Evolutionary conservation across 2,797 vertebrate species (phyloP).

Genomic region (Myotis planiceps): DNA sequence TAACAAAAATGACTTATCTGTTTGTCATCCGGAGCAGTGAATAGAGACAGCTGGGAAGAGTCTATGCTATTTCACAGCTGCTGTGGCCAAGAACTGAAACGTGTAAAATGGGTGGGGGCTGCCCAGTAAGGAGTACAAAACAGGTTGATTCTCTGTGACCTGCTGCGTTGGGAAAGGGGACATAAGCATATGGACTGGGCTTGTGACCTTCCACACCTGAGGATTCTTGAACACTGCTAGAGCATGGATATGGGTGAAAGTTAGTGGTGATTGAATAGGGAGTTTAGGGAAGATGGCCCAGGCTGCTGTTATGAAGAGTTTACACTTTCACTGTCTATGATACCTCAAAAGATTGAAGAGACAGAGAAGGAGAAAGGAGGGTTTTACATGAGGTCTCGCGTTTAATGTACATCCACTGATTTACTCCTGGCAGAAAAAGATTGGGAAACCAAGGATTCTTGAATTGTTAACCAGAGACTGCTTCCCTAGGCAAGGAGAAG

Average conservation of each 20-base stretch:
- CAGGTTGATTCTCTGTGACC: not conserved
- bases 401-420: conserved; percentile 3
- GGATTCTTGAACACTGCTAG: not conserved
- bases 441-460: conserved; percentile 20
- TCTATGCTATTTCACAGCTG: not conserved
- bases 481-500: conserved; percentile 47
- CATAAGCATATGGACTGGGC: not conserved
- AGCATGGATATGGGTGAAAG: not conserved
- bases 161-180: not conserved
- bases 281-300: not conserved
- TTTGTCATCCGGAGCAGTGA: not conserved
- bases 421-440: conserved; percentile 33
- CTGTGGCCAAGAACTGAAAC: not conserved
- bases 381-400: not conserved
- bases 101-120: not conserved
- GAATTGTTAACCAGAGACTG: conserved; percentile 67
- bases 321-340: not conserved
- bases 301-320: not conserved
- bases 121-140: not conserved
- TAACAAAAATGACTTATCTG: not conserved
- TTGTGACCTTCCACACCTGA: not conserved
- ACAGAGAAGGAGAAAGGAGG: not conserved
- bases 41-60: not conserved
- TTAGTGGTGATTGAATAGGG: not conserved
- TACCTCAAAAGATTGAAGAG: not conserved